Evolutionary conservation across 2,888 invertebrate species (phyloP), one percentile per base, ranked within the genome.

Genomic region (Cepaea hortensis): DNA sequence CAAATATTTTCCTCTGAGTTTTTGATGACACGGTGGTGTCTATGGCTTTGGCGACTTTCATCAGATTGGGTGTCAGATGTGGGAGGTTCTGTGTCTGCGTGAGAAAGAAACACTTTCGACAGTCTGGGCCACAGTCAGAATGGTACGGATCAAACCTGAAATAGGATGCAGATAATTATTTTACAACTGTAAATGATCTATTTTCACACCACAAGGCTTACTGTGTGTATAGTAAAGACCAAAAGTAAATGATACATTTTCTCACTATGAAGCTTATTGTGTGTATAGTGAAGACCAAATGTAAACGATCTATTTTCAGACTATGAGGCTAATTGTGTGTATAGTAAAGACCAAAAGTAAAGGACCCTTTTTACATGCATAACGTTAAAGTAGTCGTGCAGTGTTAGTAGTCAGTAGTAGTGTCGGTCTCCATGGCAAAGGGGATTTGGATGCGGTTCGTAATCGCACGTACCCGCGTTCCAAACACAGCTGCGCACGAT

Each of bases 81-180:
- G 77, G 77, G 23, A 61, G 20, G 9, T 35, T 35, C 35, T 35
- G 35, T 35, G 77, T 61, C 11, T 79, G 77, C 18, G 9, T 61
- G 5, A 79, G 77, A 61, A 79, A 79, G 18, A 61, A 61, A 23
- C 61, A 61, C 20, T 11, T 79, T 61, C 77, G 15, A 23, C 77
- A 79, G 20, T 61, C 61, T 11, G 23, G 61, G 3, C 77, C 77
- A 13, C 55, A 79, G 3, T 61, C 61, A 3, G 77, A 79, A 23
- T 79, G 77, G 13, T 79, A 79, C 2, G 77, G 77, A 23, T 79
- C 77, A 61, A 79, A 79, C 13, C 77, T 79, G 48, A 13, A 23
- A 79, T 15, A 23, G n/a, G 9, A 9, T 9, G 9, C 4, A 61
- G 61, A 50, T 15, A 50, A 73, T 6, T n/a, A 35, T 35, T 70